phyloP scores from a whole-genome alignment of 2,113 vertebrate genomes.

The Diphyllodes magnificus region DNA sequence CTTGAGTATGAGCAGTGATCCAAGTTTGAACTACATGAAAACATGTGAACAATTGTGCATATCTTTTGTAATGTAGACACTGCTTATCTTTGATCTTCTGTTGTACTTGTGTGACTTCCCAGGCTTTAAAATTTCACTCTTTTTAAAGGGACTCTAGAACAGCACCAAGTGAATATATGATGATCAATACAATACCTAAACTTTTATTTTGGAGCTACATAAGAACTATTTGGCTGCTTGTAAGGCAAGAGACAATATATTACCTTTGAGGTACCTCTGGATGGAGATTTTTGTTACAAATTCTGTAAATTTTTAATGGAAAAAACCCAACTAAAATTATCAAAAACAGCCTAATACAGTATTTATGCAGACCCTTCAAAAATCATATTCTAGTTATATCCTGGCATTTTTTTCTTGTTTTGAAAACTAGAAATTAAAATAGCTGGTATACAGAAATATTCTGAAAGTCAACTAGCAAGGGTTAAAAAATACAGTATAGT shows the following conservation, averaged over 20 bases:
- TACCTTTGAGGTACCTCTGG: not conserved
- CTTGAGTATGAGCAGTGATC: not conserved
- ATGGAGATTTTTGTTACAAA: rapidly evolving
- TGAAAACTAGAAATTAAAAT: not conserved
- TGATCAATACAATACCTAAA: not conserved
- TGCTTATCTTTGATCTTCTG: not conserved
- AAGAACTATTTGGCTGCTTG: not conserved
- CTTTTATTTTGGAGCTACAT: not conserved
- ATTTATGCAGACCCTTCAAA: not conserved
- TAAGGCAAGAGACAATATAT: not conserved
- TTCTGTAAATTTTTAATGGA: not conserved
- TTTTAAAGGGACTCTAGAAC: not conserved
- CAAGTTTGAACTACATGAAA: not conserved
- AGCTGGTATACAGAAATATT: not conserved
- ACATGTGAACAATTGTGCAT: rapidly evolving
- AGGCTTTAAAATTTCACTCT: not conserved
- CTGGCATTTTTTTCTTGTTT: not conserved
- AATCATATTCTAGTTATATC: not conserved
- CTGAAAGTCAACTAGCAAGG: not conserved
- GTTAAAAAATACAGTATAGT: not conserved
- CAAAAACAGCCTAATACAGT: not conserved
- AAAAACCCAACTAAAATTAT: not conserved
- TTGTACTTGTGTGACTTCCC: not conserved
- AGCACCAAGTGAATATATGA: not conserved
- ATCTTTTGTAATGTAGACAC: not conserved